These are phyloP conservation scores for Eurystomus glaucurus DNA, from an alignment of 2,797 vertebrate genomes.

Conservation along the genomic window DNA sequence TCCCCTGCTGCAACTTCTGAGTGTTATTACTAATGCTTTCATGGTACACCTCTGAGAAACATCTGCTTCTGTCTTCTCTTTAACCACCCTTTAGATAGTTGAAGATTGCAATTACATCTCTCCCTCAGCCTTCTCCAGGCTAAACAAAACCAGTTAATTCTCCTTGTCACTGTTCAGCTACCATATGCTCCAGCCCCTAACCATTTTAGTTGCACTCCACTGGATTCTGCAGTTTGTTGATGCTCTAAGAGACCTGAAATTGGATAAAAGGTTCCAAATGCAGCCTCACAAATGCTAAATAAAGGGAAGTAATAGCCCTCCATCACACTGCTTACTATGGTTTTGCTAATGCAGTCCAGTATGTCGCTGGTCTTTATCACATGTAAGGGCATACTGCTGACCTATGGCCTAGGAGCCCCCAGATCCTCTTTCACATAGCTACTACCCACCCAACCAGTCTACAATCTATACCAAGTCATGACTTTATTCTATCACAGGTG, in stretches of 20 bases:
- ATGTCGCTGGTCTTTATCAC: not conserved
- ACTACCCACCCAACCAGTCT: not conserved
- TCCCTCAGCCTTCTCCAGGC: not conserved
- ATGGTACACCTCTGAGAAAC: not conserved
- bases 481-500: not conserved
- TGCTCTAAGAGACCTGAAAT: not conserved
- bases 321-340: not conserved
- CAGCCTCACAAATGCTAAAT: not conserved
- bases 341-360: not conserved
- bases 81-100: not conserved
- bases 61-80: not conserved
- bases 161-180: not conserved
- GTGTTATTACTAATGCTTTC: not conserved
- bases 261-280: not conserved
- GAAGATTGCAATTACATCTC: not conserved
- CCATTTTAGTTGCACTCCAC: not conserved
- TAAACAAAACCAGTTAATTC: not conserved
- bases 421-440: not conserved
- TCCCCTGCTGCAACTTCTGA: not conserved
- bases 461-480: fast-evolving
- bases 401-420: fast-evolving
- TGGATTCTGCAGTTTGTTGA: not conserved
- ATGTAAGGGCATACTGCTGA: not conserved
- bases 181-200: not conserved
- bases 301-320: not conserved